phyloP scores from a whole-genome alignment of 2,888 invertebrate species.

The Cryptus viduatorius region DNA sequence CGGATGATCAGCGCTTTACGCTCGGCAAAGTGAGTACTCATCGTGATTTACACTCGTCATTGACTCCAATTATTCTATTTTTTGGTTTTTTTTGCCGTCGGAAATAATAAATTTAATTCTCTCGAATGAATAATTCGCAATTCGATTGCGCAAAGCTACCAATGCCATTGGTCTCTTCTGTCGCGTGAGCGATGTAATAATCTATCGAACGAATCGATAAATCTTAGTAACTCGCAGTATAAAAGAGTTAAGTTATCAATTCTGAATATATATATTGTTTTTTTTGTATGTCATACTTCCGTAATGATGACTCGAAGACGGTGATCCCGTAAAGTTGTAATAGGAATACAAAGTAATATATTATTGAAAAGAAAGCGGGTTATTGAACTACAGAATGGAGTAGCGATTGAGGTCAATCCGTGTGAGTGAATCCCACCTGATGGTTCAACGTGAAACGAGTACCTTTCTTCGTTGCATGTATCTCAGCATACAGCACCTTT shows the following conservation, averaged over 20 bases:
- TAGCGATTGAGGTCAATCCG: conserved; percentile 72
- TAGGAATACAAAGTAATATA: conserved; percentile 1
- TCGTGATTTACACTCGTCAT: neutral
- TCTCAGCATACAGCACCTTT: neutral
- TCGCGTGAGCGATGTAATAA: neutral
- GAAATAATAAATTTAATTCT: neutral
- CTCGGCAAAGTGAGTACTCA: conserved; percentile 90
- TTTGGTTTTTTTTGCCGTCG: neutral
- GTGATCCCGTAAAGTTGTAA: neutral
- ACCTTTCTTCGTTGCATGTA: neutral
- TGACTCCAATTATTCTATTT: neutral
- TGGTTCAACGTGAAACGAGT: conserved; percentile 20
- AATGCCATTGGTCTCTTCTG: neutral
- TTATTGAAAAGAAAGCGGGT: conserved; percentile 66
- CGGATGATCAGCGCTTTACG: conserved; percentile 91
- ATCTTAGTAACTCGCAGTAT: neutral
- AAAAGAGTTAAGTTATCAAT: neutral
- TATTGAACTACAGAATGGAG: conserved; percentile 70
- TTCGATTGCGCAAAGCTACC: neutral
- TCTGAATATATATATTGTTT: neutral
- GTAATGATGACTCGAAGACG: neutral
- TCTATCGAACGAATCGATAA: neutral
- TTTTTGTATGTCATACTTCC: neutral
- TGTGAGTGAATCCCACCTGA: conserved; percentile 17
- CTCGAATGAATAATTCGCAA: neutral